Evolutionary conservation across 2,888 invertebrate species (phyloP).

Genomic region (Limnephilus rhombicus): DNA sequence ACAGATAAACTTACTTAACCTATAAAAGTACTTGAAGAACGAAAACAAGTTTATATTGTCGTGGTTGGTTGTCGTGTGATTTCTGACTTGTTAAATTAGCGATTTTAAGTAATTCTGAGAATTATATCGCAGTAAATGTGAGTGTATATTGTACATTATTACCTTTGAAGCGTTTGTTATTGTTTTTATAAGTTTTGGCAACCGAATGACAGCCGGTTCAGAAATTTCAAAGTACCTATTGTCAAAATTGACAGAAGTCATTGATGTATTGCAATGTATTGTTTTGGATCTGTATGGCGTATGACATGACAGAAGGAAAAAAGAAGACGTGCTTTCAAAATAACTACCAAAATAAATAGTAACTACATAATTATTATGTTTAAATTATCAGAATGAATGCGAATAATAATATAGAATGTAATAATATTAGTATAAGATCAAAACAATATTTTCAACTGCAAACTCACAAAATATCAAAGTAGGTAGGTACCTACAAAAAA

Average conservation of each 20-base stretch:
- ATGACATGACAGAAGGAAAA: neutral
- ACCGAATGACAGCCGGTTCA: neutral
- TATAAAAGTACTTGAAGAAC: conserved; percentile 10
- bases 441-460: neutral
- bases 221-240: neutral
- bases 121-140: neutral
- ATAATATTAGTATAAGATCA: too few species aligned
- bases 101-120: neutral
- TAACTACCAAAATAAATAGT: too few species aligned
- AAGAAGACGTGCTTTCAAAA: neutral
- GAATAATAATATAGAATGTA: neutral
- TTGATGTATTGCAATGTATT: too few species aligned
- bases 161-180: neutral
- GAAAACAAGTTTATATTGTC: neutral
- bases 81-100: neutral
- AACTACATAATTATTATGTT: neutral
- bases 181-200: neutral
- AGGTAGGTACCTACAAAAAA: too few species aligned
- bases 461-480: neutral
- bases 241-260: neutral
- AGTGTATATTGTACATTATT: neutral
- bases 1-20: neutral
- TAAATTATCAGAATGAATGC: neutral
- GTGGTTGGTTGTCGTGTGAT: neutral
- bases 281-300: too few species aligned